A percentile compares a stretch with the other conserved stretches of the same genome.
Conservation (phyloP, 2,113 vertebrate genomes). For the Salvator merianae region DNA sequence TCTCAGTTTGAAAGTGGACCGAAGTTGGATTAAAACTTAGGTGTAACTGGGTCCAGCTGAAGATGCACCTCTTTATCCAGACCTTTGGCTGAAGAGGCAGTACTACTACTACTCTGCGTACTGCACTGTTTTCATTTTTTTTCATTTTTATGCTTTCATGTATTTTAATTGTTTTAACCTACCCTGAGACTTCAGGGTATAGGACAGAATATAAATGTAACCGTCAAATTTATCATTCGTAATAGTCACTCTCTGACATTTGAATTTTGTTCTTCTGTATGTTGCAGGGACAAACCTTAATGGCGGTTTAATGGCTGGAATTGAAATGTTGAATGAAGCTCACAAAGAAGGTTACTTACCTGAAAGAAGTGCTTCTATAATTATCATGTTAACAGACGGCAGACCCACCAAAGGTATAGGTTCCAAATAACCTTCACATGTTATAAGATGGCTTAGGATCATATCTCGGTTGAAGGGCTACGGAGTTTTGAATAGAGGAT, state of each 20-base stretch:
- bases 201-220: too few species aligned
- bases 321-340: conserved; percentile 18
- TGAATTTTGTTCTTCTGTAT: background rate
- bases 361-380: conserved; percentile 27
- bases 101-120: too few species aligned
- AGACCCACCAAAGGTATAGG: conserved; percentile 82
- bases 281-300: conserved; percentile 11
- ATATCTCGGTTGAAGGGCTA: background rate
- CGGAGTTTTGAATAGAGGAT: background rate
- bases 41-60: too few species aligned
- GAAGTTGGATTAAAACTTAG: too few species aligned
- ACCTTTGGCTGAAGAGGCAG: too few species aligned
- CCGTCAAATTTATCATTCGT: too few species aligned
- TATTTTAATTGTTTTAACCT: too few species aligned
- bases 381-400: conserved; percentile 82
- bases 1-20: too few species aligned
- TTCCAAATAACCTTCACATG: conserved; percentile 8
- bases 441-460: background rate
- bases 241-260: background rate
- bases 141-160: too few species aligned
- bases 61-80: too few species aligned
- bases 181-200: too few species aligned
- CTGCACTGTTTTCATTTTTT: too few species aligned
- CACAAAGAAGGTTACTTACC: background rate
- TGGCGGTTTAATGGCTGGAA: conserved; percentile 6